Base-by-base conservation (phyloP, 1,140 invertebrate species). In the Cardiocondyla obscurior region DNA sequence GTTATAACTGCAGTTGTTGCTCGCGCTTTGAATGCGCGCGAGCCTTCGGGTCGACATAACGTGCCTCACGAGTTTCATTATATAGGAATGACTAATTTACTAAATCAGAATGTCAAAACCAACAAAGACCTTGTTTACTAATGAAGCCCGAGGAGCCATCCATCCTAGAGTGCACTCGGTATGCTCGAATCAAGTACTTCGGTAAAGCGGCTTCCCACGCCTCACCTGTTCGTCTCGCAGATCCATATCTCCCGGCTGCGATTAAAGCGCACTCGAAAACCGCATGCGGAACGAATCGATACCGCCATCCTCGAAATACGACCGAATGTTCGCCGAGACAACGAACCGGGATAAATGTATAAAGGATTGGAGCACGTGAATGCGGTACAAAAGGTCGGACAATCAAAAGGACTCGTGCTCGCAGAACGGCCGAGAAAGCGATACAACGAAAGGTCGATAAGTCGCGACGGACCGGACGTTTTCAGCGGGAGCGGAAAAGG, bases 401-500 rank as follows among this genome's bases (percentile, higher is more conserved):
- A 85, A 90, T 91, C 90, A 89, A 91, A n/a, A 92, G 87, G 83
- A 82, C 70, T 81, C 72, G 77, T 82, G 85, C 70, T 69, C 57
- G 83, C 85, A 83, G 76, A 73, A 89, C 49, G 79, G 85, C 82
- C 84, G 82, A 89, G 88, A 87, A 87, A 85, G 87, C 89, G 88
- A 90, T 89, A 91, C 90, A 85, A 91, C 89, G 89, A 90, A 90
- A 91, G 91, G 92, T 93, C 92, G 91, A 92, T 93, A 92, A 93
- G 91, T 91, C 88, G 85, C 85, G 85, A 82, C 55, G 73, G 88
- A 88, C 22, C n/a, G 51, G 51, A 46, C 36, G 70, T 46, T 77
- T 55, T 58, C 74, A 49, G n/a, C 14, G 22, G 46, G 76, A 42
- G 44, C 14, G 39, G 5, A 30, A 86, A 22, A 72, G 70, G 58